Conservation (phyloP, 2,113 vertebrate species). For the Microtus ochrogaster region DNA sequence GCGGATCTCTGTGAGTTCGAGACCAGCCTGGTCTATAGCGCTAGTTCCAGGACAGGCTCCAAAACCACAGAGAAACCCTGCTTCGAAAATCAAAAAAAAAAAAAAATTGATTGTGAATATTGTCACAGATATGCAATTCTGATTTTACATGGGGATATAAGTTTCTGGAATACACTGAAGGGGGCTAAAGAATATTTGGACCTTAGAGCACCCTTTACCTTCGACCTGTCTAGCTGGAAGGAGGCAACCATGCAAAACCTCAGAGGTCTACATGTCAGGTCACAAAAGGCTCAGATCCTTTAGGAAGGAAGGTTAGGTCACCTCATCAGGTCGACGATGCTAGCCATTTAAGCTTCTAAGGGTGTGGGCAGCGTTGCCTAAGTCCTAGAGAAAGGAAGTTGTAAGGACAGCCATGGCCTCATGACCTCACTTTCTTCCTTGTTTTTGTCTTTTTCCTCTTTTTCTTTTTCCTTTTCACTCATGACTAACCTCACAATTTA, state of each 20-base stretch:
- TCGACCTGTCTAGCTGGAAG: neutral
- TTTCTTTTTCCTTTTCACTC: neutral
- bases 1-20: too few relatives aligned
- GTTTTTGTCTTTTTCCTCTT: neutral
- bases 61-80: too few relatives aligned
- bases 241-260: neutral
- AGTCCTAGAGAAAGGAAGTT: neutral
- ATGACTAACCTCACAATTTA: neutral
- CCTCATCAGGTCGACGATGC: neutral
- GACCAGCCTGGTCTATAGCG: too few relatives aligned
- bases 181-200: neutral
- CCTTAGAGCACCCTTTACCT: neutral
- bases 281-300: neutral
- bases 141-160: neutral
- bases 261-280: neutral
- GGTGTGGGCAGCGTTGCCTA: neutral
- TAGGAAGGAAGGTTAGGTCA: neutral
- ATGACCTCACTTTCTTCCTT: neutral
- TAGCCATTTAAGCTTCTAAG: neutral
- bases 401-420: neutral
- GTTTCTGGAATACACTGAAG: neutral
- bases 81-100: too few relatives aligned
- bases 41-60: too few relatives aligned
- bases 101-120: neutral
- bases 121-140: neutral